These are phyloP conservation scores for Cremastinae sp. DNA, from an alignment of 2,888 invertebrate genomes.

Conservation along the genomic window DNA sequence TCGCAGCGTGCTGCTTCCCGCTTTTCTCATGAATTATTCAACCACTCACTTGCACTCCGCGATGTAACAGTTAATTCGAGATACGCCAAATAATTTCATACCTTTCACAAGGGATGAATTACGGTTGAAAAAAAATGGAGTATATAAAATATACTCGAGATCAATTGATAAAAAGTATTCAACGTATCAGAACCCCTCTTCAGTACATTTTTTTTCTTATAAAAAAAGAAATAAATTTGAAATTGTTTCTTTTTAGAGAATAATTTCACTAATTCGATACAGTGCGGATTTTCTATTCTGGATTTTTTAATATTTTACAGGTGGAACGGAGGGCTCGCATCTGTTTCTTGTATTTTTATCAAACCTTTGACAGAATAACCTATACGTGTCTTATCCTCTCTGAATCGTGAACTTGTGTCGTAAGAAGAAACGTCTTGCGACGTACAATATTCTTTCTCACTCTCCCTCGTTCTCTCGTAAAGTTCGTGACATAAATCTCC, in stretches of 20 bases:
- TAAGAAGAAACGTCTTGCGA: constrained; percentile 23
- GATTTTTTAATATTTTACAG: neutral
- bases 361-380: neutral
- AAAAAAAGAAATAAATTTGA: no score
- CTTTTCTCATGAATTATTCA: constrained; percentile 60
- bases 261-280: no score
- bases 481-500: constrained; percentile 59
- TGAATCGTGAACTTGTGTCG: constrained; percentile 7
- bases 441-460: constrained; percentile 22
- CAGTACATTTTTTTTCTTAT: no score
- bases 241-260: no score
- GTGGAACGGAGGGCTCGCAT: neutral
- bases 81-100: constrained; percentile 60
- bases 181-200: no score
- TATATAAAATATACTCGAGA: no score
- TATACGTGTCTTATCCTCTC: constrained; percentile 15
- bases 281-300: no score
- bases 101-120: constrained; percentile 51
- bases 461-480: constrained; percentile 20
- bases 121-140: no score
- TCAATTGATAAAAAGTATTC: no score
- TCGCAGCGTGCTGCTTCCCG: constrained; percentile 40
- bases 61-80: constrained; percentile 57
- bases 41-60: constrained; percentile 52
- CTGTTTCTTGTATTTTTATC: neutral